Conservation (phyloP, 2,113 vertebrate species). For the Capreolus pygargus region DNA sequence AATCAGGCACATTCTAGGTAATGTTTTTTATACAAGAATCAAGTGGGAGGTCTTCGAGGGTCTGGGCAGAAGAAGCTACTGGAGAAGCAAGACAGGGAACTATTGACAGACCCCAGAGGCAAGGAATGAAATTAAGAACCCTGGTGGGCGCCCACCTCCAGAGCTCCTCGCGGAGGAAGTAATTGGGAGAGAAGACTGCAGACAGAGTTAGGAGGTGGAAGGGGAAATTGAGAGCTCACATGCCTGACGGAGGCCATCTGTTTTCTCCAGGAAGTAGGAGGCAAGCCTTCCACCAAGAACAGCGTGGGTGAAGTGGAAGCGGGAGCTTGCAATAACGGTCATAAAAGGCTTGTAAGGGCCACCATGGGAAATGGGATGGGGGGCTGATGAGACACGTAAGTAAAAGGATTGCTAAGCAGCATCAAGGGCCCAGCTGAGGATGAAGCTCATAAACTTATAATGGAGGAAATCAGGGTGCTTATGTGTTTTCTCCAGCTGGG, state of each 20-base stretch:
- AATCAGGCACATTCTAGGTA: neutral
- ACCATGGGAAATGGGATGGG: neutral
- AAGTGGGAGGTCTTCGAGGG: neutral
- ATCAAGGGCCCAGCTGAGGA: constrained; percentile 42
- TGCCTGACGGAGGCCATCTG: constrained; percentile 11
- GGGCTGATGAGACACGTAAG: neutral
- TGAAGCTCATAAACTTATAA: neutral
- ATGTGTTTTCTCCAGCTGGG: constrained; percentile 29
- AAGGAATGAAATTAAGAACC: neutral
- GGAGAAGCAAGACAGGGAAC: neutral
- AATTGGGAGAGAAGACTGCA: neutral
- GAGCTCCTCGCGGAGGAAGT: neutral
- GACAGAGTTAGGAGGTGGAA: neutral
- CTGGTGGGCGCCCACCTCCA: neutral
- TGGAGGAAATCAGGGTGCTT: neutral
- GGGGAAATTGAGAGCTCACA: neutral
- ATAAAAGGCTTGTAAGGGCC: neutral
- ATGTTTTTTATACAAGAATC: neutral
- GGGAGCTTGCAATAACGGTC: neutral
- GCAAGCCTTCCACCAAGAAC: neutral
- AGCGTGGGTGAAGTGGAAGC: neutral
- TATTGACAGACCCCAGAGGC: neutral
- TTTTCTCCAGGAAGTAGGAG: neutral
- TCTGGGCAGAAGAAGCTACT: neutral
- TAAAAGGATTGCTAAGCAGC: constrained; percentile 22